Conservation (phyloP, 1,140 invertebrate species). For the Holcopasites calliopsidis region DNA sequence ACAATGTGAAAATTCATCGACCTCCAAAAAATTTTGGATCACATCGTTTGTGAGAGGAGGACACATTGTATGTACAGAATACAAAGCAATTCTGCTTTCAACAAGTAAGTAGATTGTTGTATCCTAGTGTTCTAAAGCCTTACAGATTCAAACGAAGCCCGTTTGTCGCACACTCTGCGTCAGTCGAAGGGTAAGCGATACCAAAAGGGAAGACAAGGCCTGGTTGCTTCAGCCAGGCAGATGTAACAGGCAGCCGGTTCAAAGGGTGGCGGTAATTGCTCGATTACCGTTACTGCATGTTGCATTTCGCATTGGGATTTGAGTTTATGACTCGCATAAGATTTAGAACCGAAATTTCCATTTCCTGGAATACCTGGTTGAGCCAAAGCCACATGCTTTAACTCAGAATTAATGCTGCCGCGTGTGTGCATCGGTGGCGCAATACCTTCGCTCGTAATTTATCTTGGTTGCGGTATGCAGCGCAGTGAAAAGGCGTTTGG, state of each 20-base stretch:
- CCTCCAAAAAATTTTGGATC: too few relatives aligned
- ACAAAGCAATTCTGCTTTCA: too few relatives aligned
- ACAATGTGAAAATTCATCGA: too few relatives aligned
- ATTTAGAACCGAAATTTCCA: conserved; percentile 57
- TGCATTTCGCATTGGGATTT: conserved; percentile 35
- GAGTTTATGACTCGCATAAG: conserved; percentile 47
- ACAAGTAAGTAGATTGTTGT: too few relatives aligned
- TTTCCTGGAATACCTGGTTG: neutral
- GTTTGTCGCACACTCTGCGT: too few relatives aligned
- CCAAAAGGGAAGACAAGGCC: neutral
- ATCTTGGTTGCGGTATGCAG: neutral
- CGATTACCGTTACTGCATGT: conserved; percentile 47
- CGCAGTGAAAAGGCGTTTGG: neutral
- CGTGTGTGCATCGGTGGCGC: conserved; percentile 7
- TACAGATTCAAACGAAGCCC: neutral
- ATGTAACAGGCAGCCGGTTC: neutral
- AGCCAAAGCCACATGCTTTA: neutral
- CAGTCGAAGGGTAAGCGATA: neutral
- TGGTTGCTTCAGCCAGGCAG: too few relatives aligned
- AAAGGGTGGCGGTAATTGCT: conserved; percentile 48
- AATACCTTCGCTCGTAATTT: conserved; percentile 23
- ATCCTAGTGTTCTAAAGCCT: too few relatives aligned
- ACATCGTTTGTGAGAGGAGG: too few relatives aligned
- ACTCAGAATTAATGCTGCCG: conserved; percentile 24
- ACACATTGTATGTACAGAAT: too few relatives aligned